Percentiles rank a stretch among this genome's conserved stretches.
Evolutionary conservation across 2,113 vertebrate genomes (phyloP).

Genomic region (Austrofundulus limnaeus): DNA sequence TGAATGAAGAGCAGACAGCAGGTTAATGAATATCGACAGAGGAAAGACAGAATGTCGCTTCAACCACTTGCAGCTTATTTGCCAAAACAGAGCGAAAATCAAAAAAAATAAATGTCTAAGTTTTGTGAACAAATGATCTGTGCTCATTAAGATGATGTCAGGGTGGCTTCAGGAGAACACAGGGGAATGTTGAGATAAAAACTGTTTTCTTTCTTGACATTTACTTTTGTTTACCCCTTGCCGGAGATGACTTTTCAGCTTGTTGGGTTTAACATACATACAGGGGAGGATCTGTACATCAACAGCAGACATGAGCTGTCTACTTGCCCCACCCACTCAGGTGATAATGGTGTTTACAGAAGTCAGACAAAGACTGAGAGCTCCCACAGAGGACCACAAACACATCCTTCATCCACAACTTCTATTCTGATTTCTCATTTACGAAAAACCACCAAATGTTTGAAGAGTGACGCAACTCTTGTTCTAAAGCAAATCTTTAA

Average conservation of each 20-base stretch:
- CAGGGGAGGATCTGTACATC: not conserved
- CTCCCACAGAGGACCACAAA: constrained; percentile 14
- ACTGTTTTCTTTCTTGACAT: too few relatives aligned
- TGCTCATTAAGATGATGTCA: constrained; percentile 11
- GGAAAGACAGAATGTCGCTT: constrained; percentile 27
- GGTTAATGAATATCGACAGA: constrained; percentile 55
- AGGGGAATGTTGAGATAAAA: not conserved
- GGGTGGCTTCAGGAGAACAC: not conserved
- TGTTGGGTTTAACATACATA: not conserved
- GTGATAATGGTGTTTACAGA: constrained; percentile 20
- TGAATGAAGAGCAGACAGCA: constrained; percentile 28
- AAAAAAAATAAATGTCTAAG: not conserved
- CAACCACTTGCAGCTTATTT: constrained; percentile 19
- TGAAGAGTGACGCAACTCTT: not conserved
- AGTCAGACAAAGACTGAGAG: constrained; percentile 44
- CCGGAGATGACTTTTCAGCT: not conserved
- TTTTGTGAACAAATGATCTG: constrained; percentile 7
- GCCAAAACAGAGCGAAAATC: too few relatives aligned
- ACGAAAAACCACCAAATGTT: not conserved
- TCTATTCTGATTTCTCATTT: constrained; percentile 32
- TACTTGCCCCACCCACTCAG: constrained; percentile 15
- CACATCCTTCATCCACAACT: not conserved
- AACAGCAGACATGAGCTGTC: constrained; percentile 10
- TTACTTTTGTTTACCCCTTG: constrained; percentile 7
- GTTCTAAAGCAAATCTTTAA: constrained; percentile 3